phyloP scores from a whole-genome alignment of 2,888 invertebrate species.

The Andrena marginata region DNA sequence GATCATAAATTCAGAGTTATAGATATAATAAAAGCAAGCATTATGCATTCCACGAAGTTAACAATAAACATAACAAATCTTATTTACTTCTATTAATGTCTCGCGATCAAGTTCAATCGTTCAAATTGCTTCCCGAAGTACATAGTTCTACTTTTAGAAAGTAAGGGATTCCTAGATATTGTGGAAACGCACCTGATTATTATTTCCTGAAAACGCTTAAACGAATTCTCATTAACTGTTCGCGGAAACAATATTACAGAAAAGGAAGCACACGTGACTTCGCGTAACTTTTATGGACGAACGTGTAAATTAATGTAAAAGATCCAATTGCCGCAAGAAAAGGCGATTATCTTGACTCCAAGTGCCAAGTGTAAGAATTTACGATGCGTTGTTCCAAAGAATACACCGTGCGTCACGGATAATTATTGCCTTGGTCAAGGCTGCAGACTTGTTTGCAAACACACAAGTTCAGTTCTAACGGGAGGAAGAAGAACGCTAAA shows the following conservation, averaged over 20 bases:
- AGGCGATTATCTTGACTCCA: conserved; percentile 4
- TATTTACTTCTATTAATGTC: too few relatives aligned
- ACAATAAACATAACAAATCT: too few relatives aligned
- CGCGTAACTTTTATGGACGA: not conserved
- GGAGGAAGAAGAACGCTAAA: not conserved
- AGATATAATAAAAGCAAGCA: too few relatives aligned
- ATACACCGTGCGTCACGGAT: not conserved
- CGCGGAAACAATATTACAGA: conserved; percentile 3
- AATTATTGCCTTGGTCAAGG: conserved; percentile 22
- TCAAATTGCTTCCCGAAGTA: not conserved
- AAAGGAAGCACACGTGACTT: not conserved
- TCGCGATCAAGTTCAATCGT: not conserved
- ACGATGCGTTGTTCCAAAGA: conserved; percentile 12
- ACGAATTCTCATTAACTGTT: conserved; percentile 2
- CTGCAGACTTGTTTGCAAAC: conserved; percentile 20
- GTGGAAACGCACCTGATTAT: not conserved
- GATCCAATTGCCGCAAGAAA: not conserved
- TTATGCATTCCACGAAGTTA: too few relatives aligned
- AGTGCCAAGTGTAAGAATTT: not conserved
- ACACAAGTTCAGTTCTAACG: not conserved
- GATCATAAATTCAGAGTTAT: too few relatives aligned
- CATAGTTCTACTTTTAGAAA: too few relatives aligned
- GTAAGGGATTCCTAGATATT: too few relatives aligned
- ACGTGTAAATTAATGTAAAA: conserved; percentile 14
- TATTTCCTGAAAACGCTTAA: not conserved